These are phyloP conservation scores for Subanguina moxae DNA, from an alignment of 1,140 invertebrate species.

Conservation along the genomic window DNA sequence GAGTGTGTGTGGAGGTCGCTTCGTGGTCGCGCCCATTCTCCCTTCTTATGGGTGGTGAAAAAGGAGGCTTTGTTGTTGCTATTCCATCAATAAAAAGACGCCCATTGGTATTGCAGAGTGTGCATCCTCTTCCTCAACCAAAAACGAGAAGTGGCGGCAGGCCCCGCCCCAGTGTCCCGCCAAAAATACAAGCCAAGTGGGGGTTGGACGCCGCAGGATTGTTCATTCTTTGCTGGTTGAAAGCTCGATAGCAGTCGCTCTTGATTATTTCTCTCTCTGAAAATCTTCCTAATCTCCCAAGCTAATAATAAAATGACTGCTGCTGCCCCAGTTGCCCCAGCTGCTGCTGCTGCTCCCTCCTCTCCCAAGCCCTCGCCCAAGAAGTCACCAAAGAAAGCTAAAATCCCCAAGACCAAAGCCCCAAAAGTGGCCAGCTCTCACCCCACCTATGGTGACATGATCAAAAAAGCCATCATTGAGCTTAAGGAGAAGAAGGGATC, in stretches of 20 bases:
- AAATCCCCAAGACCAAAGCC: not conserved
- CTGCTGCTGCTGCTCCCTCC: constrained; percentile 1
- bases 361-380: constrained; percentile 1
- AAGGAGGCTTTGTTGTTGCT: too few relatives aligned
- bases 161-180: not conserved
- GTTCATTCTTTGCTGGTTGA: not conserved
- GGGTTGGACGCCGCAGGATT: not conserved
- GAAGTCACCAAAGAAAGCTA: constrained; percentile 18
- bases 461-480: constrained; percentile 34
- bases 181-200: not conserved
- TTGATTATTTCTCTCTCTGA: constrained; percentile 2
- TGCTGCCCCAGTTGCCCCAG: not conserved
- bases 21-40: not conserved
- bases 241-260: constrained; percentile 1
- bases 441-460: constrained; percentile 41
- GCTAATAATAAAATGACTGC: not conserved
- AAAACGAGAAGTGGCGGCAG: not conserved
- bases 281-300: not conserved
- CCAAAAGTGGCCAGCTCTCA: constrained; percentile 26
- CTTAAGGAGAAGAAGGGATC: constrained; percentile 55
- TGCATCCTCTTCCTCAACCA: too few relatives aligned
- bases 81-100: too few relatives aligned
- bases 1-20: not conserved
- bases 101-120: too few relatives aligned
- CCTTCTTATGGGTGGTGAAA: too few relatives aligned